Base-by-base conservation (phyloP, 2,797 vertebrate genomes). In the Borostomias antarcticus region DNA sequence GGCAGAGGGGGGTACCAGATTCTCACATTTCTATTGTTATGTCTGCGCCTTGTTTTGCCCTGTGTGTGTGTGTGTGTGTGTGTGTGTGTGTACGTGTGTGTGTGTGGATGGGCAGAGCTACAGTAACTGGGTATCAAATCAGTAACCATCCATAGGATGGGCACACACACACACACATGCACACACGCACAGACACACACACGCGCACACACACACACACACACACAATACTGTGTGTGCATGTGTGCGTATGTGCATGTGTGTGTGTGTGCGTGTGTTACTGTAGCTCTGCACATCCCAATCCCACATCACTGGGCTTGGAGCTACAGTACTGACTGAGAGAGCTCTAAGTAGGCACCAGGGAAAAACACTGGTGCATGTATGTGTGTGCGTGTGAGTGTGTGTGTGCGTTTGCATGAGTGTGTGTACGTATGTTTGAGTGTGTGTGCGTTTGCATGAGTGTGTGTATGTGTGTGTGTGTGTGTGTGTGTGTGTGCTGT, bases 331-430 rank as follows among this genome's bases (percentile, higher is more conserved):
- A 80, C 62, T 73, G 53, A 70, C 68, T 47, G 66, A 82, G 64
- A 78, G 64, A 79, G 69, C 62, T 81, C 58, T 67, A 77, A 84
- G 77, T 63, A 75, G 77, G 66, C 80, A 69, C 78, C 2, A 1
- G 80, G 73, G 86, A 84, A 37, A 30, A 28, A 32, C n/a, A n/a
- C n/a, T n/a, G n/a, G 37, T 15, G 1, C 17, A 6, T 17, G 37
- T 17, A 1, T 2, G 1, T 43, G 37, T 15, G 37, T 43, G 37
- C 6, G 8, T 6, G 8, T 37, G 4, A 9, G 4, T 37, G 35
- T 37, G 8, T 37, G 2, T 11, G 2, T 10, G 35, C 13, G 35
- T 37, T 7, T n/a, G n/a, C n/a, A n/a, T 3, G 4, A 45, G 17
- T 47, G 23, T 26, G 13, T n/a, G 1, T 21, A 8, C 4, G 13